phyloP scores from a whole-genome alignment of 2,797 vertebrate genomes.

The Sarcoramphus papa region DNA sequence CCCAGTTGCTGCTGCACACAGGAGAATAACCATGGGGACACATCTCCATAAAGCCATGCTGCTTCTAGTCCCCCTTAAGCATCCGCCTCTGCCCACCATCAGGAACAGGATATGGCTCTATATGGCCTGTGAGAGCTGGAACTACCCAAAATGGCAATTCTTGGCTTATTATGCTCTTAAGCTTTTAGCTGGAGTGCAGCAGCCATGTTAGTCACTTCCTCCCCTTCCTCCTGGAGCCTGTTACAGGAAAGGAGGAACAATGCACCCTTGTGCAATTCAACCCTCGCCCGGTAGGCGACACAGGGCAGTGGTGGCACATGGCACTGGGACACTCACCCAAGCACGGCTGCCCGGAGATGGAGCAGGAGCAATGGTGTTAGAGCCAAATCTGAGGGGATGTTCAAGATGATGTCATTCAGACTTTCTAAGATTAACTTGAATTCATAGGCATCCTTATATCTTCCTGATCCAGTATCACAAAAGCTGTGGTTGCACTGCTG shows the following conservation, averaged over 20 bases:
- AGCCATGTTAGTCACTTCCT: constrained; percentile 44
- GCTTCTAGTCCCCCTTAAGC: background rate
- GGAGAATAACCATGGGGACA: background rate
- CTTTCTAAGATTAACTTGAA: background rate
- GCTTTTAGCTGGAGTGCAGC: background rate
- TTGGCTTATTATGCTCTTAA: background rate
- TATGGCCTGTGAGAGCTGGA: background rate
- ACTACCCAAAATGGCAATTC: background rate
- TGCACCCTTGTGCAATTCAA: background rate
- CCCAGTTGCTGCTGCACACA: background rate
- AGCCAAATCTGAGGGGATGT: background rate
- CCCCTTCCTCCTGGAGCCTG: background rate
- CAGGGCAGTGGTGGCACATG: background rate
- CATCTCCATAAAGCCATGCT: background rate
- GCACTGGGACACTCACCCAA: fast-evolving
- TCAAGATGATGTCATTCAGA: background rate
- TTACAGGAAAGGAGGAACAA: constrained; percentile 42
- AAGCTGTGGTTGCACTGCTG: background rate
- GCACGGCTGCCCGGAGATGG: background rate
- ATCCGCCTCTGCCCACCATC: background rate
- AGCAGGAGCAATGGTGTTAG: background rate
- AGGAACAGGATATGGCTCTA: background rate
- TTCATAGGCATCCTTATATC: background rate
- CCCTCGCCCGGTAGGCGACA: background rate
- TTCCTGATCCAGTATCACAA: background rate